Evolutionary conservation across 2,888 invertebrate species (phyloP).

Genomic region (Campoplex nolae): DNA sequence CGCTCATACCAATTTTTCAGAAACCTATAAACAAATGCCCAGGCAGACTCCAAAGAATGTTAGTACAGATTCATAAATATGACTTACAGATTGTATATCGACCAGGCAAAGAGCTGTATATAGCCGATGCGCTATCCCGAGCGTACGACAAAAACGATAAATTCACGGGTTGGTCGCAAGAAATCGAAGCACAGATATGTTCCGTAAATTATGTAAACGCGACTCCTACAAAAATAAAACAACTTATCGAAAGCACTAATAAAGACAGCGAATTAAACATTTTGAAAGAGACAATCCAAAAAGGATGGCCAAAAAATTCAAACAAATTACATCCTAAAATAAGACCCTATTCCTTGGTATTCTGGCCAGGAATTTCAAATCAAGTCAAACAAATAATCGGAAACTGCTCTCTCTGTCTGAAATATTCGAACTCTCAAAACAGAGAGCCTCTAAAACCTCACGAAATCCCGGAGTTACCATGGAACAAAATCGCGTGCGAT

Average conservation of each 20-base stretch:
- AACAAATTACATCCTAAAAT: slow-evolving; percentile 20
- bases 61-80: slow-evolving; percentile 63
- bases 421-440: slow-evolving; percentile 62
- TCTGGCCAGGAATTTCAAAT: slow-evolving; percentile 60
- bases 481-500: slow-evolving; percentile 65
- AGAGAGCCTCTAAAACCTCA: slow-evolving; percentile 62
- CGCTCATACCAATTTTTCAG: slow-evolving; percentile 63
- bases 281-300: slow-evolving; percentile 36
- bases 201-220: slow-evolving; percentile 47
- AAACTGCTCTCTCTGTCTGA: slow-evolving; percentile 67
- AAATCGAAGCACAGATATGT: slow-evolving; percentile 61
- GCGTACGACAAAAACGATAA: slow-evolving; percentile 53
- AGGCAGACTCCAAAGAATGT: slow-evolving; percentile 63
- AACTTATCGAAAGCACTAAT: slow-evolving; percentile 51
- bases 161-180: slow-evolving; percentile 39
- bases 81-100: slow-evolving; percentile 59
- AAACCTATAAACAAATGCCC: slow-evolving; percentile 60
- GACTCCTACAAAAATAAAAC: slow-evolving; percentile 43
- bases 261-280: slow-evolving; percentile 53
- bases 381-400: slow-evolving; percentile 69
- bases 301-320: slow-evolving; percentile 52
- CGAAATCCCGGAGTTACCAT: slow-evolving; percentile 63
- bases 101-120: slow-evolving; percentile 66
- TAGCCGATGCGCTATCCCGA: slow-evolving; percentile 67
- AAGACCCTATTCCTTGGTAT: slow-evolving; percentile 57